Percentiles rank a stretch among this genome's conserved stretches.
Conservation (phyloP, 2,888 invertebrate species). For the Actias luna region DNA sequence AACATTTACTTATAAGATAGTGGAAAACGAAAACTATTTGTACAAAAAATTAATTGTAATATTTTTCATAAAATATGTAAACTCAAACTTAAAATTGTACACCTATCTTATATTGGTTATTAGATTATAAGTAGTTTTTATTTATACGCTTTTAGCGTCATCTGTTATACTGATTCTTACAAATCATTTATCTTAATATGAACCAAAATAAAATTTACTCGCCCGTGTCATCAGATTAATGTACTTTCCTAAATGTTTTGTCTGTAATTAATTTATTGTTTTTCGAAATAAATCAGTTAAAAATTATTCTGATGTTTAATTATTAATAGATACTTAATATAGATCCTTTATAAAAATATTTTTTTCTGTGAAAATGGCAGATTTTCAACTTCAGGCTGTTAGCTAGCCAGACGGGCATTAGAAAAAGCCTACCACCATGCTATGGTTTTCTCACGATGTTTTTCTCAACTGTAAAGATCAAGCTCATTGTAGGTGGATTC, state of each 20-base stretch:
- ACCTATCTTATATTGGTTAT: background rate
- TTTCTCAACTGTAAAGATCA: too few species aligned
- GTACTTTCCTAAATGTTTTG: conserved; percentile 8
- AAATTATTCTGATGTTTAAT: background rate
- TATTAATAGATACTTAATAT: background rate
- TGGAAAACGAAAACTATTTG: conserved; percentile 38
- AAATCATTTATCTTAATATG: background rate
- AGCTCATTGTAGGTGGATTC: too few species aligned
- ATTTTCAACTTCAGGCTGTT: too few species aligned
- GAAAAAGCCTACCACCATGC: too few species aligned
- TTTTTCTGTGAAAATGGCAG: too few species aligned
- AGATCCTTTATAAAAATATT: too few species aligned
- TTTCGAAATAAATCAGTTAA: conserved; percentile 13
- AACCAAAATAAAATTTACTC: background rate
- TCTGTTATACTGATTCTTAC: background rate
- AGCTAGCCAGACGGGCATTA: too few species aligned
- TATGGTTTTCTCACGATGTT: too few species aligned
- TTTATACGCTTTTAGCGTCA: background rate
- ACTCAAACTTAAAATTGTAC: background rate
- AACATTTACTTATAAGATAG: conserved; percentile 17
- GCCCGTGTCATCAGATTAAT: background rate
- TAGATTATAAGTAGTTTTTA: background rate
- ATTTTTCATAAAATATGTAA: conserved; percentile 33
- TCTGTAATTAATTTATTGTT: conserved; percentile 10
- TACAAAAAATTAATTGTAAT: conserved; percentile 35